A percentile compares a stretch with the other conserved stretches of the same genome.
phyloP scores from a whole-genome alignment of 2,113 vertebrate genomes.

The Anoura caudifer region DNA sequence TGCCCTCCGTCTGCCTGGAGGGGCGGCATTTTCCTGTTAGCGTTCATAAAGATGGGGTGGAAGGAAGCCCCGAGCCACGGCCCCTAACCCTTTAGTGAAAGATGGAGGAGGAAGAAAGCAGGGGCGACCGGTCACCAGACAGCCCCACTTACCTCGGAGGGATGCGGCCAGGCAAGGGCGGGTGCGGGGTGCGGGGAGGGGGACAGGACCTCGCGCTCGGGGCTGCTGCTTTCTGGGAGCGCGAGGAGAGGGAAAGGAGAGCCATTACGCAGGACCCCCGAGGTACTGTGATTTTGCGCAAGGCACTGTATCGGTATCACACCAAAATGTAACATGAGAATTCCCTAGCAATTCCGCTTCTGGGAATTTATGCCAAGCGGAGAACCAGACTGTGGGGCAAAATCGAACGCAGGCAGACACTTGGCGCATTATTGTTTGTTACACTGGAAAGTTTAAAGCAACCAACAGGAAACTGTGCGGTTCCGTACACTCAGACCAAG shows the following conservation, averaged over 20 bases:
- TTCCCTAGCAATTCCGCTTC: background rate
- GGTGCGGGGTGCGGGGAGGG: no score
- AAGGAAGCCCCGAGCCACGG: background rate
- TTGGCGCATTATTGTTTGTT: background rate
- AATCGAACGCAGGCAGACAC: background rate
- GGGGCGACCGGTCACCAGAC: background rate
- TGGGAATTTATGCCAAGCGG: background rate
- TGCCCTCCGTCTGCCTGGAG: background rate
- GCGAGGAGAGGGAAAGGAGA: background rate
- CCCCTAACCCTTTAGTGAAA: background rate
- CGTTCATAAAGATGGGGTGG: background rate
- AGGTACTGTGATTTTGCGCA: background rate
- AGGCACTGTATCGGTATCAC: background rate
- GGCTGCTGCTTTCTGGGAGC: background rate
- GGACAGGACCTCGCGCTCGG: background rate
- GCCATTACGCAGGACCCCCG: background rate
- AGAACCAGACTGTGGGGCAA: background rate
- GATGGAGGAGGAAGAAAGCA: background rate
- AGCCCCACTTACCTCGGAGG: background rate
- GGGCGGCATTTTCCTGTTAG: background rate
- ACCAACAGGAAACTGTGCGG: background rate
- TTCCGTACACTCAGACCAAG: no score
- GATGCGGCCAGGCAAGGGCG: accelerated
- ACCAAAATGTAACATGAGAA: background rate
- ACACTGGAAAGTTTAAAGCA: background rate